phyloP scores from a whole-genome alignment of 2,113 vertebrate genomes.

The Hystrix brachyura region DNA sequence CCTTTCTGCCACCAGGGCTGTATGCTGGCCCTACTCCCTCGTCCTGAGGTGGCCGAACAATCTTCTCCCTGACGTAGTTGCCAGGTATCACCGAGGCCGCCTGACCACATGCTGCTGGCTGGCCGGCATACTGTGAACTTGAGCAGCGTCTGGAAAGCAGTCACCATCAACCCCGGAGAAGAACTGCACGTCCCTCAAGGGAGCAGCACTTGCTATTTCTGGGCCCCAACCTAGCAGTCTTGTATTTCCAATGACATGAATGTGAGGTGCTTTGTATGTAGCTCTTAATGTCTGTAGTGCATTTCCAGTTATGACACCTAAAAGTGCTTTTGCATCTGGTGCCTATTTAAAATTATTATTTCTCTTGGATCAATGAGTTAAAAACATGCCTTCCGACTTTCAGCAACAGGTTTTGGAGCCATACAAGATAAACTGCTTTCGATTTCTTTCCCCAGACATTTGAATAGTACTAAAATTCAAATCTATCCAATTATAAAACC shows the following conservation, averaged over 20 bases:
- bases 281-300: neutral
- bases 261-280: neutral
- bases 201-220: neutral
- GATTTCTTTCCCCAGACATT: conserved; percentile 49
- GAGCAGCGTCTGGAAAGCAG: neutral
- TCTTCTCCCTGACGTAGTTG: neutral
- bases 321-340: neutral
- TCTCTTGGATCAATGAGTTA: conserved; percentile 33
- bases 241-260: neutral
- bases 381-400: conserved; percentile 9
- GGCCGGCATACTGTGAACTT: neutral
- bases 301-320: neutral
- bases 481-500: neutral
- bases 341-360: conserved; percentile 18
- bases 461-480: conserved; percentile 16
- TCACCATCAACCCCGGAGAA: neutral
- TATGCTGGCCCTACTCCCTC: neutral
- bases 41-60: neutral
- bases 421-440: neutral
- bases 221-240: neutral
- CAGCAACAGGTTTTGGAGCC: neutral
- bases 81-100: neutral
- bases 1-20: neutral
- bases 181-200: neutral
- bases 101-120: neutral